Conservation (phyloP, 2,113 vertebrate species). For the Lasiurus borealis region DNA sequence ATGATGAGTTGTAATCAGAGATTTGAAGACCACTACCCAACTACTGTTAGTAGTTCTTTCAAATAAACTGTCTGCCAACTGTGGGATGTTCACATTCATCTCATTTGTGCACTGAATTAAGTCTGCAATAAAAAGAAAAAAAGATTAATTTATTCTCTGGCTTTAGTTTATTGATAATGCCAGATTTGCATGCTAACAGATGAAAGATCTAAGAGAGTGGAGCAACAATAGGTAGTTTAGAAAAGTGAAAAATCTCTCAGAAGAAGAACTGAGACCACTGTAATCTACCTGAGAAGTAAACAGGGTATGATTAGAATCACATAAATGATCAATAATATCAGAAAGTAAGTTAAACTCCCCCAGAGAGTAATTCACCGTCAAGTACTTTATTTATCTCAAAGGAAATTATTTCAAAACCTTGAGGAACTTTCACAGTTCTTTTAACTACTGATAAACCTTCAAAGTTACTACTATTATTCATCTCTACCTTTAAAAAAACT, state of each 20-base stretch:
- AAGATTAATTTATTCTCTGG: slow-evolving; percentile 51
- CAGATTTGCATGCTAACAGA: background rate
- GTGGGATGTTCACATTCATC: slow-evolving; percentile 97
- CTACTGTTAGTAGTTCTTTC: slow-evolving; percentile 98
- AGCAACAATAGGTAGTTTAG: background rate
- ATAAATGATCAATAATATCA: slow-evolving; percentile 50
- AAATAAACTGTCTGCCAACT: slow-evolving; percentile 98
- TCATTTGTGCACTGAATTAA: slow-evolving; percentile 99
- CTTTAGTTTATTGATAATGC: slow-evolving; percentile 57
- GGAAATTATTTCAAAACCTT: background rate
- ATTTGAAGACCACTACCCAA: slow-evolving; percentile 99
- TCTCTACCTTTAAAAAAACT: background rate
- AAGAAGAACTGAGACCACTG: background rate
- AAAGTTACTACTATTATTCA: slow-evolving; percentile 26
- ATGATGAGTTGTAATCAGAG: slow-evolving; percentile 98
- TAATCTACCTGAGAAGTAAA: slow-evolving; percentile 5
- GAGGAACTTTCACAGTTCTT: slow-evolving; percentile 1
- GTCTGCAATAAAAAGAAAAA: slow-evolving; percentile 87
- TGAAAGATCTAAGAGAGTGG: background rate
- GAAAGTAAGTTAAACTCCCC: slow-evolving; percentile 25
- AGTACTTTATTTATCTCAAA: slow-evolving; percentile 18
- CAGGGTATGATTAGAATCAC: background rate
- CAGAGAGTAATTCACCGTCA: background rate
- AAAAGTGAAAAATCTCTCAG: slow-evolving; percentile 53
- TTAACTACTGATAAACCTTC: slow-evolving; percentile 26